A percentile compares a stretch with the other conserved stretches of the same genome.
These are phyloP conservation scores for Bombus waltoni DNA, from an alignment of 1,140 invertebrate genomes.

Conservation along the genomic window DNA sequence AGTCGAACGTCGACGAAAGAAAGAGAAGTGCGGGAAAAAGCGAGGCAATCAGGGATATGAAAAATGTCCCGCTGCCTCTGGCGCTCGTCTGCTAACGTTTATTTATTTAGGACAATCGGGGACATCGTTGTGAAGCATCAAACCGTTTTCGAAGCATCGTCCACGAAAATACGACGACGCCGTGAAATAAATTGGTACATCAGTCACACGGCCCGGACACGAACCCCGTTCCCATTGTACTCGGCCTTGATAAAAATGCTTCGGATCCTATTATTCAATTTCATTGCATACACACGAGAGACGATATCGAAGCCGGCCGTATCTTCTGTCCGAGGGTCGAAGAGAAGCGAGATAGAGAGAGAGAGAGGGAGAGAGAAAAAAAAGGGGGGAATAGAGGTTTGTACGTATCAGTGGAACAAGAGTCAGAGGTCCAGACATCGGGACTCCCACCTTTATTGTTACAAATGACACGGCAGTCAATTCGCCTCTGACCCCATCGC, in stretches of 20 bases:
- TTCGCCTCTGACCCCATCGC: slow-evolving; percentile 62
- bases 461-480: slow-evolving; percentile 72
- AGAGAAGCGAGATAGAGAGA: no score
- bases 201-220: slow-evolving; percentile 20
- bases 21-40: background rate
- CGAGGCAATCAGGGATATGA: slow-evolving; percentile 13
- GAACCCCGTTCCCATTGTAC: slow-evolving; percentile 37
- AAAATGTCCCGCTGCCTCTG: slow-evolving; percentile 13
- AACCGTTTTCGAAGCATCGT: slow-evolving; percentile 33
- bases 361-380: background rate
- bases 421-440: slow-evolving; percentile 58
- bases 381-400: slow-evolving; percentile 12
- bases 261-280: slow-evolving; percentile 59
- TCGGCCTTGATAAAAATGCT: slow-evolving; percentile 42
- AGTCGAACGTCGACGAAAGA: background rate
- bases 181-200: slow-evolving; percentile 50
- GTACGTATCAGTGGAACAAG: slow-evolving; percentile 48
- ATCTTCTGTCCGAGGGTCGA: background rate
- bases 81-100: background rate
- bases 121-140: slow-evolving; percentile 16
- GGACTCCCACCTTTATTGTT: slow-evolving; percentile 71
- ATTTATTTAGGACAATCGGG: slow-evolving; percentile 52
- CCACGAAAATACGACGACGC: slow-evolving; percentile 29
- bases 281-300: slow-evolving; percentile 42
- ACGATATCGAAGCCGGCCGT: slow-evolving; percentile 29